Percentiles rank a stretch among this genome's conserved stretches.
Conservation (phyloP, 2,113 vertebrate species). For the Sterna hirundo region DNA sequence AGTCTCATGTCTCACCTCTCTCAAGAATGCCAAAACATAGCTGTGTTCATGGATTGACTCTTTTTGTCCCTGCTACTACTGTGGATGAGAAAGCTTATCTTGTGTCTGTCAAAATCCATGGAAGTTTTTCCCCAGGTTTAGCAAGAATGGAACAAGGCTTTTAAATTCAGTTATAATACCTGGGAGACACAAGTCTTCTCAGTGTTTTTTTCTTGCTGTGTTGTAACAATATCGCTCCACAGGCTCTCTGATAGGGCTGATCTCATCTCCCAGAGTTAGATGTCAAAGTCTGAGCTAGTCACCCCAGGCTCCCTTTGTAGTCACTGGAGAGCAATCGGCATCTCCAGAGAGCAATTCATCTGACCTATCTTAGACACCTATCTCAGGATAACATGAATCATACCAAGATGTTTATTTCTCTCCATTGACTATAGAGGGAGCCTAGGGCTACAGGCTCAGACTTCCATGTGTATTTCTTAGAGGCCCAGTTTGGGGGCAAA, state of each 20-base stretch:
- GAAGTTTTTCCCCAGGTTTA: neutral
- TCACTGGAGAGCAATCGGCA: constrained; percentile 44
- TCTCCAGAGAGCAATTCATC: constrained; percentile 48
- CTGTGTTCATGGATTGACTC: neutral
- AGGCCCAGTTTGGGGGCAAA: constrained; percentile 4
- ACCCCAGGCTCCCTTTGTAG: constrained; percentile 58
- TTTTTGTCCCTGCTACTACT: neutral
- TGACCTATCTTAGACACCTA: constrained; percentile 67
- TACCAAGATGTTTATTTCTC: constrained; percentile 63
- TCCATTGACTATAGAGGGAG: constrained; percentile 64
- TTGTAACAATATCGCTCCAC: neutral
- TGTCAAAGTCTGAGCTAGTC: constrained; percentile 49
- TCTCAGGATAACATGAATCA: constrained; percentile 68
- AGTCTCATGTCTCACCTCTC: neutral
- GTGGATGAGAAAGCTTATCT: neutral
- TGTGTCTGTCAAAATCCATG: neutral
- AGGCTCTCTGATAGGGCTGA: constrained; percentile 29
- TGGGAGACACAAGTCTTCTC: neutral
- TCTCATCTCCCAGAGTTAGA: constrained; percentile 41
- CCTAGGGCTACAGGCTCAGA: constrained; percentile 58
- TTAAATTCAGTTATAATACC: neutral
- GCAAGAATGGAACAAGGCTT: neutral
- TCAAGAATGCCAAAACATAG: neutral
- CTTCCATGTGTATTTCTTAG: neutral
- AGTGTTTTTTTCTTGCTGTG: neutral